Conservation (phyloP, 2,888 invertebrate species). For the Xestobium rufovillosum region DNA sequence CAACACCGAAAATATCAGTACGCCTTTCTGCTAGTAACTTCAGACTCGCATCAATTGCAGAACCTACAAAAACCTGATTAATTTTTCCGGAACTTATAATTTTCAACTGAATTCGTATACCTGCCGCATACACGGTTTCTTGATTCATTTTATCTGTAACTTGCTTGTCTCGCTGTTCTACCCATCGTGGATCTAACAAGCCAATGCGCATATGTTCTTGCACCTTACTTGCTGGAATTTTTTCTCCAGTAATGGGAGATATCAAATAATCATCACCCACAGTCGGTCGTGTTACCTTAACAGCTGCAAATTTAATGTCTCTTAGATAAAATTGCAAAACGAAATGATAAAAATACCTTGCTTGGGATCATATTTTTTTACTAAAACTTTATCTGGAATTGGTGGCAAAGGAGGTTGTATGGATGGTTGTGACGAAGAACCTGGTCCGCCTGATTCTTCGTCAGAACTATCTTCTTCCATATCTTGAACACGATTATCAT, state of each 20-base stretch:
- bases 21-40: slow-evolving; percentile 95
- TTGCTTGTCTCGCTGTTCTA: slow-evolving; percentile 91
- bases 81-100: slow-evolving; percentile 4
- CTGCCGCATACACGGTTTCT: slow-evolving; percentile 72
- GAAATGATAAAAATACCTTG: no score
- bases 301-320: slow-evolving; percentile 33
- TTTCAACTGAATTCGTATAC: slow-evolving; percentile 31
- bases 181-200: slow-evolving; percentile 92
- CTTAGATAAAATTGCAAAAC: slow-evolving; percentile 4
- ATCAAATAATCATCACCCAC: slow-evolving; percentile 85
- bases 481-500: slow-evolving; percentile 67
- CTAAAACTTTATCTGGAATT: slow-evolving; percentile 84
- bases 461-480: slow-evolving; percentile 84
- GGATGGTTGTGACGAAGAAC: slow-evolving; percentile 36
- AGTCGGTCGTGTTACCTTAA: slow-evolving; percentile 53
- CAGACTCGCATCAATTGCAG: slow-evolving; percentile 93
- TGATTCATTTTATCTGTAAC: slow-evolving; percentile 90
- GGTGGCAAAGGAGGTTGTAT: slow-evolving; percentile 69
- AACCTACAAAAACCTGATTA: slow-evolving; percentile 43
- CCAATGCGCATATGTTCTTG: slow-evolving; percentile 98
- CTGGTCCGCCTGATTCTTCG: slow-evolving; percentile 25
- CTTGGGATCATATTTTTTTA: slow-evolving; percentile 97
- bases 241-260: slow-evolving; percentile 97
- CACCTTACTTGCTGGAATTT: slow-evolving; percentile 93
- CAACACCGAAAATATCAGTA: slow-evolving; percentile 99